These are phyloP conservation scores for Deroplatys truncata DNA, from an alignment of 2,888 invertebrate species.

Conservation along the genomic window DNA sequence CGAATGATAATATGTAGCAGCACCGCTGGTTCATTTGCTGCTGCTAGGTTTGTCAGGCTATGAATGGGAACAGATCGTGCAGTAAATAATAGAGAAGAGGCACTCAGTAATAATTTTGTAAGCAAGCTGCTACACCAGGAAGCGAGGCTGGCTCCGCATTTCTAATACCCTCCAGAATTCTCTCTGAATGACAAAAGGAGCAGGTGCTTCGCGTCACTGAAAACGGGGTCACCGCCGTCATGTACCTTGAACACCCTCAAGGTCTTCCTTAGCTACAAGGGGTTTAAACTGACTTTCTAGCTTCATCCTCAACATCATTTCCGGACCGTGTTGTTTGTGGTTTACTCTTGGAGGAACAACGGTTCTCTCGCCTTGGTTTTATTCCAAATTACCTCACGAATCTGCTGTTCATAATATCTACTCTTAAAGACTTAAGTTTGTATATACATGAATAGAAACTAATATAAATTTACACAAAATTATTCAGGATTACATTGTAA, in stretches of 20 bases:
- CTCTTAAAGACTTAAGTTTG: no score
- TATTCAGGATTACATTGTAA: no score
- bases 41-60: neutral
- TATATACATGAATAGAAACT: no score
- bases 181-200: neutral
- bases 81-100: neutral
- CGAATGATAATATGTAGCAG: neutral
- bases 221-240: neutral
- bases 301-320: neutral
- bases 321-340: neutral
- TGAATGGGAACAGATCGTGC: neutral
- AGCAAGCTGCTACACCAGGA: neutral
- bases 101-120: neutral
- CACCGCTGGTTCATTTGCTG: neutral
- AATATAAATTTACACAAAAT: no score
- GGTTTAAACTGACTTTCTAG: neutral
- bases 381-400: no score
- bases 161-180: neutral
- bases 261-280: neutral
- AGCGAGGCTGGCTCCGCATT: neutral
- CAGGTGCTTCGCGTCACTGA: neutral
- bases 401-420: no score
- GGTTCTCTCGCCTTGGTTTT: no score
- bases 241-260: neutral
- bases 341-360: no score